phyloP scores from a whole-genome alignment of 2,888 invertebrate genomes.

The Zaprionus bogoriensis region DNA sequence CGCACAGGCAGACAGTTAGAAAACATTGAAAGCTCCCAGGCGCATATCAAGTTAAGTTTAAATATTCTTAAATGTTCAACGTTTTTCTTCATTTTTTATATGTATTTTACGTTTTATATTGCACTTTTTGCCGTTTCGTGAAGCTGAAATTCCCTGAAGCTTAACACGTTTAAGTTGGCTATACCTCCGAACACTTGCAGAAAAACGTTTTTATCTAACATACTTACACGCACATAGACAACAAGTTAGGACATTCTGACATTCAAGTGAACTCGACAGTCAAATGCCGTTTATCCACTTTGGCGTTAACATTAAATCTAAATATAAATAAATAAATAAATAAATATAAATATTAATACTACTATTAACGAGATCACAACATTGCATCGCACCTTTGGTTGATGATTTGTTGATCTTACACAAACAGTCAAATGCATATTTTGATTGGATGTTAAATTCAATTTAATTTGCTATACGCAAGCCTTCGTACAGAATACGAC shows the following conservation, averaged over 20 bases:
- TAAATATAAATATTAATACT: too few species aligned
- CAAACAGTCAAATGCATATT: too few species aligned
- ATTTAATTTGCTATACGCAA: too few species aligned
- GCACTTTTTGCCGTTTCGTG: constrained; percentile 46
- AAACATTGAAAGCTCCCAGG: constrained; percentile 70
- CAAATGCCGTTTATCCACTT: too few species aligned
- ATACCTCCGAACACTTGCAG: constrained; percentile 59
- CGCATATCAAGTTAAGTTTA: constrained; percentile 75
- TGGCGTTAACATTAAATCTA: too few species aligned
- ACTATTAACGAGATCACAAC: too few species aligned
- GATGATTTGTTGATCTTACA: too few species aligned
- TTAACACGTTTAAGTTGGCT: constrained; percentile 75
- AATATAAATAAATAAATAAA: too few species aligned
- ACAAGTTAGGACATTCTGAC: too few species aligned
- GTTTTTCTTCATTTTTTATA: constrained; percentile 41
- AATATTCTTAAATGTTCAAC: constrained; percentile 69
- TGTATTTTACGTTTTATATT: constrained; percentile 34
- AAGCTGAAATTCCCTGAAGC: constrained; percentile 72
- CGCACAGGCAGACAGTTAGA: constrained; percentile 34
- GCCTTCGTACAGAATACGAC: constrained; percentile 30
- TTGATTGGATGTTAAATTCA: too few species aligned
- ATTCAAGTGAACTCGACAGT: too few species aligned
- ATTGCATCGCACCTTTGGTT: too few species aligned
- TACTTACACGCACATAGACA: constrained; percentile 20
- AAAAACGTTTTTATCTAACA: constrained; percentile 45